These are phyloP conservation scores for Trissoscelio sp. DNA, from an alignment of 2,888 invertebrate species.

Conservation along the genomic window DNA sequence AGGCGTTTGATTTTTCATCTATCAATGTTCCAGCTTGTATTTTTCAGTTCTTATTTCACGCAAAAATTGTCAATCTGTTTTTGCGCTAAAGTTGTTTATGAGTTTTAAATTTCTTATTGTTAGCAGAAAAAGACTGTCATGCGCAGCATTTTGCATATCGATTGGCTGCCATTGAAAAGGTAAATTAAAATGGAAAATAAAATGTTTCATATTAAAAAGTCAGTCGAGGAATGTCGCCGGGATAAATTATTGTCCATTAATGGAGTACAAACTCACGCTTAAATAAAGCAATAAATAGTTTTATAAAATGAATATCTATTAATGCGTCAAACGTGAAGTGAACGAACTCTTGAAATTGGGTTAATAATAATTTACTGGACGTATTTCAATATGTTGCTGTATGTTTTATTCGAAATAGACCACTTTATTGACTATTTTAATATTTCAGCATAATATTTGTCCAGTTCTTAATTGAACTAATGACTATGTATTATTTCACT, in stretches of 20 bases:
- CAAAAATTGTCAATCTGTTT: slow-evolving; percentile 15
- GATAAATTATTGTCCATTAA: background rate
- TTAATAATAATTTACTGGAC: too few species aligned
- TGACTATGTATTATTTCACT: too few species aligned
- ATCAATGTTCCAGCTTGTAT: slow-evolving; percentile 22
- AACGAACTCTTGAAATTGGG: too few species aligned
- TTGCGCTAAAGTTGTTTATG: slow-evolving; percentile 4
- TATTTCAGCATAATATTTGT: too few species aligned
- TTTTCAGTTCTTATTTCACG: slow-evolving; percentile 19
- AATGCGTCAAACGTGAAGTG: too few species aligned
- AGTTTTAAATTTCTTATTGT: slow-evolving; percentile 11
- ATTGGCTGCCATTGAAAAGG: background rate
- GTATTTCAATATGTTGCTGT: too few species aligned
- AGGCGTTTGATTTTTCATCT: slow-evolving; percentile 39
- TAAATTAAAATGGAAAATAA: slow-evolving; percentile 20
- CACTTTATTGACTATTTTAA: too few species aligned
- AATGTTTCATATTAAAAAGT: background rate
- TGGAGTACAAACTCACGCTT: background rate
- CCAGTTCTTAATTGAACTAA: too few species aligned
- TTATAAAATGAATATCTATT: too few species aligned
- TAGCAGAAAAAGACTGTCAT: background rate
- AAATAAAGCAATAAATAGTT: background rate
- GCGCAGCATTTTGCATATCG: slow-evolving; percentile 1
- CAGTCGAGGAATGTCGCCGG: background rate
- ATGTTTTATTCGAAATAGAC: too few species aligned